Percentiles rank a stretch among this genome's conserved stretches.
Conservation (phyloP, 2,797 vertebrate species). For the Sardinella longiceps region DNA sequence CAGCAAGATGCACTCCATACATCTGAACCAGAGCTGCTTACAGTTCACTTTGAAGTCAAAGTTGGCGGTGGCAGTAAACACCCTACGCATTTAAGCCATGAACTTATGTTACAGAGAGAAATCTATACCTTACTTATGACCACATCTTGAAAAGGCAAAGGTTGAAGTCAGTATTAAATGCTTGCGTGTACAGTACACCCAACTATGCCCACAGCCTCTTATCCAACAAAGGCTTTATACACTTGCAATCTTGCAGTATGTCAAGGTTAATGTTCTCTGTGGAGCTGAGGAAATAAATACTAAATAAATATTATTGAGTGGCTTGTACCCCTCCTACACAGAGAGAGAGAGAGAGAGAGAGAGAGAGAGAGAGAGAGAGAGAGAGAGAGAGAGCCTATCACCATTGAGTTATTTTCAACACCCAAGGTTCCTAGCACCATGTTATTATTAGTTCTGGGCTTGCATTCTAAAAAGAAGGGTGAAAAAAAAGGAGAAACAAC, state of each 20-base stretch:
- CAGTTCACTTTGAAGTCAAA: conserved; percentile 10
- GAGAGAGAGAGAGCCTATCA: background rate
- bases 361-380: background rate
- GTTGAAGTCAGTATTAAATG: background rate
- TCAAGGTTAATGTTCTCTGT: conserved; percentile 20
- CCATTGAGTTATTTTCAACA: conserved; percentile 16
- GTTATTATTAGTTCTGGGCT: conserved; percentile 17
- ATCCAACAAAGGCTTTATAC: conserved; percentile 17
- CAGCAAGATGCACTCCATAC: conserved; percentile 40
- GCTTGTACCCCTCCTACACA: background rate
- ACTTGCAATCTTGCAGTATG: background rate
- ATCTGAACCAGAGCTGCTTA: background rate
- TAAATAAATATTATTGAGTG: conserved; percentile 24
- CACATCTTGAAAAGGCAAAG: background rate
- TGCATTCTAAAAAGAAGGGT: background rate
- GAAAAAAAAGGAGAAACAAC: background rate
- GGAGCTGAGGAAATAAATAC: conserved; percentile 1
- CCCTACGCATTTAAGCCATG: background rate
- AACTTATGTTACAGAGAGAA: background rate
- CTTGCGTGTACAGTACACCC: background rate
- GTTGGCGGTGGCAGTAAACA: background rate
- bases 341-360: background rate
- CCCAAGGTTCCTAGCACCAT: background rate
- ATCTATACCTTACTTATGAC: conserved; percentile 8
- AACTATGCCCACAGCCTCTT: background rate